Evolutionary conservation across 92 coral and sea anemone species (phyloP), one percentile per base, ranked within the genome.

Genomic region (Heteractis magnifica): DNA sequence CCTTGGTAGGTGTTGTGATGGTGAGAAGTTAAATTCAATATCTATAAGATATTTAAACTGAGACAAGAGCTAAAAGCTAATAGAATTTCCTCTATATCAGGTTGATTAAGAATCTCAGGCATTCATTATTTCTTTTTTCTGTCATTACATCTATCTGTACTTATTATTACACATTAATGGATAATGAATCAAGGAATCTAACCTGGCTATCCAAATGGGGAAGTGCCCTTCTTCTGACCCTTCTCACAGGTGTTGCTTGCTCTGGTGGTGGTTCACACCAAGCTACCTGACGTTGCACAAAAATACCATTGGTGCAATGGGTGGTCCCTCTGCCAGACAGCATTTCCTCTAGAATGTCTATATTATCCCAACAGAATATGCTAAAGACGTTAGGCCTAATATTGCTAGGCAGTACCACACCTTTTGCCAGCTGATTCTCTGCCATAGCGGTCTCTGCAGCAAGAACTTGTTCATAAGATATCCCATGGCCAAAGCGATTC

Each of bases 251-350:
- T 52, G 68, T 19, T 72, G 18, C 56, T 52, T n/a, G 21, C 53
- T 53, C 6, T 18, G 88, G 88, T 80, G 82, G 88, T 71, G 77
- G 79, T 2, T 79, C 72, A 56, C 87, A 83, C 12, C 77, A 52
- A 14, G 83, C 75, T 21, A 19, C 48, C 48, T 77, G 82, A 14
- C 88, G 78, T 52, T 90, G 93, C 58, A 90, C 49, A 44, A 90
- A 77, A 68, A 90, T 90, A 15, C 89, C 93, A 80, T 87, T 90
- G 34, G 89, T 85, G 78, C 82, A 85, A 62, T 90, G 89, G n/a
- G 93, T 90, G 18, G 93, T 90, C 8, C 84, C 93, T 78, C 83
- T 81, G 26, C 93, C 89, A 75, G 80, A 77, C 6, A 77, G 56
- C 6, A 53, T 60, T 58, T 79, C 72, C 16, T 26, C 82, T 1